Evolutionary conservation across 1,140 invertebrate species (phyloP).

Genomic region (Plectrocnemia conspersa): DNA sequence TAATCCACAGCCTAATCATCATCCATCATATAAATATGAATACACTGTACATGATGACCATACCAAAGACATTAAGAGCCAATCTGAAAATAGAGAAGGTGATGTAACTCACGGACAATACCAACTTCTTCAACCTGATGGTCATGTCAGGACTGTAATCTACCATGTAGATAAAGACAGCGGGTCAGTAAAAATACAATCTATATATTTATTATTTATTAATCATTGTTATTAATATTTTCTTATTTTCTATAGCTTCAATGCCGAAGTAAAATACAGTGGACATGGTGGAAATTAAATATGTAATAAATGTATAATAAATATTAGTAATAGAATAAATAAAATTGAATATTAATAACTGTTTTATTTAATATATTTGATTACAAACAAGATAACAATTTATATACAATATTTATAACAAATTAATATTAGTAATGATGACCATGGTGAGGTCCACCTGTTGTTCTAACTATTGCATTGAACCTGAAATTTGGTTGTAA

Average conservation of each 20-base stretch:
- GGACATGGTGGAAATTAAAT: conserved; percentile 1
- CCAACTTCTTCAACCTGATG: conserved; percentile 40
- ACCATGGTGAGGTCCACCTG: conserved; percentile 15
- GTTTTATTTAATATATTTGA: not conserved
- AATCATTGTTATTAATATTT: not conserved
- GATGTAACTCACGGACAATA: conserved; percentile 42
- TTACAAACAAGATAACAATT: too few relatives aligned
- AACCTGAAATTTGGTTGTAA: conserved; percentile 20
- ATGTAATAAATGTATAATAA: too few relatives aligned
- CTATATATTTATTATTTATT: conserved; percentile 3
- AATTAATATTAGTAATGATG: conserved; percentile 21
- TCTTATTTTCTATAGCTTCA: conserved; percentile 10
- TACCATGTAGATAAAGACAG: conserved; percentile 38
- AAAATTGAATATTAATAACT: not conserved
- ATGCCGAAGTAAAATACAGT: conserved; percentile 9
- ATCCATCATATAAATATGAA: conserved; percentile 38
- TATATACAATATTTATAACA: not conserved
- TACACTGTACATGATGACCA: conserved; percentile 39
- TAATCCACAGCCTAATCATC: conserved; percentile 11
- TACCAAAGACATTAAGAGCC: conserved; percentile 40
- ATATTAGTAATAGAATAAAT: too few relatives aligned
- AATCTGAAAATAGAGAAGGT: conserved; percentile 40
- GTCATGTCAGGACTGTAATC: conserved; percentile 40
- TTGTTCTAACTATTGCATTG: conserved; percentile 29
- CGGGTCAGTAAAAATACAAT: conserved; percentile 10